These are phyloP conservation scores for Cryptoleucopteryx plumbea DNA, from an alignment of 2,113 vertebrate genomes.

Conservation along the genomic window DNA sequence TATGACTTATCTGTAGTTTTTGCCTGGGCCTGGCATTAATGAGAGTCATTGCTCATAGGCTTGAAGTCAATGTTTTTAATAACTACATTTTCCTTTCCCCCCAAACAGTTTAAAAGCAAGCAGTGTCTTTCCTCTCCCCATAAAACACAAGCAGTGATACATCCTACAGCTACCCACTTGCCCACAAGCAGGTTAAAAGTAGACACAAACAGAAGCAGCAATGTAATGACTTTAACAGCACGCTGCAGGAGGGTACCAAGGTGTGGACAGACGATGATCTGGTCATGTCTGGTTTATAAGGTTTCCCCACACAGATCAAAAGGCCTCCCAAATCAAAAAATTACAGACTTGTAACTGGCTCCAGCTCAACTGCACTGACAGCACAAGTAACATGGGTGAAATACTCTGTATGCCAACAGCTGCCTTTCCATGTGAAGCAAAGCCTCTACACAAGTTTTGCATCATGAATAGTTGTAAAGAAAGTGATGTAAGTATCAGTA, in stretches of 20 bases:
- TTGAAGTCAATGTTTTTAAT: not conserved
- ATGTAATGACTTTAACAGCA: not conserved
- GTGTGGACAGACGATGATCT: not conserved
- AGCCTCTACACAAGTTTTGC: not conserved
- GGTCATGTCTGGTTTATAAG: not conserved
- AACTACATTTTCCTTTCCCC: not conserved
- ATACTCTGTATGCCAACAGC: not conserved
- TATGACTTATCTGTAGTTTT: not conserved
- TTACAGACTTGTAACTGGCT: not conserved
- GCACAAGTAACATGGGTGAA: not conserved
- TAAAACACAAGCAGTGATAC: not conserved
- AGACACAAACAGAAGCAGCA: not conserved
- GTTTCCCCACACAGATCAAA: not conserved
- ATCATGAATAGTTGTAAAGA: not conserved
- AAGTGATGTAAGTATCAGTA: not conserved
- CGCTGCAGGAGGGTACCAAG: not conserved
- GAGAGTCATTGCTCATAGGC: not conserved
- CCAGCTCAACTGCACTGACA: not conserved
- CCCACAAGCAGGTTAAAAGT: not conserved
- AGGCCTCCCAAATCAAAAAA: not conserved
- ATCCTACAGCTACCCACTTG: not conserved
- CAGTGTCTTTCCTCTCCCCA: not conserved
- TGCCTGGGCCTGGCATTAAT: not conserved
- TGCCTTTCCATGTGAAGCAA: not conserved
- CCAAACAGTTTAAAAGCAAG: not conserved